These are phyloP conservation scores for Drosophila santomea DNA, from an alignment of 1,140 invertebrate genomes.

Conservation along the genomic window DNA sequence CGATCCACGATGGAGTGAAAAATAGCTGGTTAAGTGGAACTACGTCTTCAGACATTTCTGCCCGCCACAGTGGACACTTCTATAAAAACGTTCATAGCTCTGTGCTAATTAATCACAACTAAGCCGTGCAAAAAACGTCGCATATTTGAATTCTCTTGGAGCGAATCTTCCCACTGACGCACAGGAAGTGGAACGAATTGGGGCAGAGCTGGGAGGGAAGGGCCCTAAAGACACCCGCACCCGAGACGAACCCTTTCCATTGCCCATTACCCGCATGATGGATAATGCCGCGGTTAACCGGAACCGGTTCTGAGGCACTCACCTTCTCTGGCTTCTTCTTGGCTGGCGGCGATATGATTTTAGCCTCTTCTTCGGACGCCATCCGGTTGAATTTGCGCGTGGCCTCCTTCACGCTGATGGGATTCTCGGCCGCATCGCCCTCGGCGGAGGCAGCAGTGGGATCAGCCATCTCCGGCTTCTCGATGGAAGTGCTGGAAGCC, in stretches of 20 bases:
- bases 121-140: slow-evolving; percentile 25
- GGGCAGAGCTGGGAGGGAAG: slow-evolving; percentile 7
- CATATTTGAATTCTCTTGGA: slow-evolving; percentile 25
- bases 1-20: not conserved
- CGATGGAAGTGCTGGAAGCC: slow-evolving; percentile 53
- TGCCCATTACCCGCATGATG: slow-evolving; percentile 12
- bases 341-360: slow-evolving; percentile 86
- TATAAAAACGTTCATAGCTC: slow-evolving; percentile 19
- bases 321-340: slow-evolving; percentile 89
- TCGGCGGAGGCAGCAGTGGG: slow-evolving; percentile 31
- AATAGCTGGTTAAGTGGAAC: too few species aligned
- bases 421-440: slow-evolving; percentile 81
- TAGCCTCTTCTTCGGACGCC: slow-evolving; percentile 90
- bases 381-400: slow-evolving; percentile 96
- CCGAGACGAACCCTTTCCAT: slow-evolving; percentile 9
- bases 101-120: slow-evolving; percentile 59
- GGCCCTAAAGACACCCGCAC: slow-evolving; percentile 12
- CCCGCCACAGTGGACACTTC: not conserved
- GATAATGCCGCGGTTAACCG: slow-evolving; percentile 38
- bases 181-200: slow-evolving; percentile 56
- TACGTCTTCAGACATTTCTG: not conserved
- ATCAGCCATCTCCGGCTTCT: slow-evolving; percentile 36
- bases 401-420: slow-evolving; percentile 95
- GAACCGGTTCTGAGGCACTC: slow-evolving; percentile 60
- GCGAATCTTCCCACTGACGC: slow-evolving; percentile 35